Evolutionary conservation across 2,797 vertebrate species (phyloP).

Genomic region (Microchirus variegatus): DNA sequence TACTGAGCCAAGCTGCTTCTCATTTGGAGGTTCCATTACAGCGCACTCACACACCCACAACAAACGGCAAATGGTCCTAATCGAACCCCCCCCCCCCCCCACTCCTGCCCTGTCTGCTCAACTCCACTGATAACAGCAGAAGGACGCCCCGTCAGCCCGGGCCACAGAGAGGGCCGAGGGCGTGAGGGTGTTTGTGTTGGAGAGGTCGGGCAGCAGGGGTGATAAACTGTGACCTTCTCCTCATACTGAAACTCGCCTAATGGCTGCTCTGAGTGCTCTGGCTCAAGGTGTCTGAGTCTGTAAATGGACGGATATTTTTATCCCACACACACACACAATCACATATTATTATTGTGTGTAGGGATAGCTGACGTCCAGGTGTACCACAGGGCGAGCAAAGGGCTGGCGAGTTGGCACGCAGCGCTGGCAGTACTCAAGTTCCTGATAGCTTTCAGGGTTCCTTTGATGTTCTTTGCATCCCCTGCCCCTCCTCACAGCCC

Average conservation of each 20-base stretch:
- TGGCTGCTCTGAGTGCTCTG: constrained; percentile 72
- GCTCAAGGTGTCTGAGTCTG: constrained; percentile 76
- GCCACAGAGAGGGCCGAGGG: background rate
- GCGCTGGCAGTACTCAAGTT: constrained; percentile 81
- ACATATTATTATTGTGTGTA: constrained; percentile 50
- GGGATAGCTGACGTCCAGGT: constrained; percentile 62
- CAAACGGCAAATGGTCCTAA: constrained; percentile 57
- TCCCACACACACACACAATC: constrained; percentile 46
- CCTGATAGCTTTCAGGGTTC: constrained; percentile 69
- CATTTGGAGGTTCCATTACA: constrained; percentile 67
- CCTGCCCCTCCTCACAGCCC: constrained; percentile 45
- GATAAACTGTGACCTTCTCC: constrained; percentile 82
- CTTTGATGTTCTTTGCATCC: constrained; percentile 84
- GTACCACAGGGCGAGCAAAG: constrained; percentile 65
- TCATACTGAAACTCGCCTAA: constrained; percentile 70
- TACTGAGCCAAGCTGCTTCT: constrained; percentile 65
- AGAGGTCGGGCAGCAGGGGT: constrained; percentile 67
- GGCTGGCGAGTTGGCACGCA: constrained; percentile 78
- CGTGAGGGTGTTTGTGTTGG: constrained; percentile 65
- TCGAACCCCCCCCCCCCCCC: constrained; percentile 53
- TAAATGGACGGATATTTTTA: constrained; percentile 81
- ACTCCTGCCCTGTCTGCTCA: constrained; percentile 46
- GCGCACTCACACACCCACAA: constrained; percentile 54
- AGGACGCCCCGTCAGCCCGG: constrained; percentile 27
- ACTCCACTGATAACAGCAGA: constrained; percentile 56